A percentile compares a stretch with the other conserved stretches of the same genome.
Conservation (phyloP, 2,888 invertebrate species). For the Agonopterix alstromeriana region DNA sequence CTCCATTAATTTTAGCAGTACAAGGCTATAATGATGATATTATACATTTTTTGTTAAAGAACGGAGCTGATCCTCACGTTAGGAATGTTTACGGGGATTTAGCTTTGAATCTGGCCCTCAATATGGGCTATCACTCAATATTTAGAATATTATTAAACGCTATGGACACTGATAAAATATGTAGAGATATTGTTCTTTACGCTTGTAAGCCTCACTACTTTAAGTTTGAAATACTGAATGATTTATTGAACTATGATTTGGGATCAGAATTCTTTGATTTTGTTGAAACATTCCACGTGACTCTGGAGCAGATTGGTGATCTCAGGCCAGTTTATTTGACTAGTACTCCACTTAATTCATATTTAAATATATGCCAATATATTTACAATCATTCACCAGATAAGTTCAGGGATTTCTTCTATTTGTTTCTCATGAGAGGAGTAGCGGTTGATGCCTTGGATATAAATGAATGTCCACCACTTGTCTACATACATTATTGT, state of each 20-base stretch:
- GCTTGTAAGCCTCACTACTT: constrained; percentile 66
- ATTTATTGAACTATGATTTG: constrained; percentile 49
- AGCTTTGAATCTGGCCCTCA: constrained; percentile 53
- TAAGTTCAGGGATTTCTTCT: constrained; percentile 53
- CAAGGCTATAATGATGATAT: constrained; percentile 43
- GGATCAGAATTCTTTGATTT: constrained; percentile 59
- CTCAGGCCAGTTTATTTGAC: constrained; percentile 36
- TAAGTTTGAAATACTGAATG: constrained; percentile 53
- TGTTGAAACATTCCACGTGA: constrained; percentile 39
- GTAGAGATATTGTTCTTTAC: constrained; percentile 43
- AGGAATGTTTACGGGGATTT: constrained; percentile 41
- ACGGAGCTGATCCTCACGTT: constrained; percentile 58
- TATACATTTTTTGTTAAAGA: constrained; percentile 46
- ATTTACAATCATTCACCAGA: constrained; percentile 48
- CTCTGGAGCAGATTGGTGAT: constrained; percentile 37
- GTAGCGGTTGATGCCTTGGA: constrained; percentile 51
- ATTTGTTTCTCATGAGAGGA: constrained; percentile 56
- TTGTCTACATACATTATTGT: constrained; percentile 57
- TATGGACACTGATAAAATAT: constrained; percentile 40
- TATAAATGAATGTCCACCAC: constrained; percentile 58
- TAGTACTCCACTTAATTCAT: constrained; percentile 57
- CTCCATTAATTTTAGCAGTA: constrained; percentile 51
- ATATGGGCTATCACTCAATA: constrained; percentile 35
- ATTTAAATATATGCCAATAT: constrained; percentile 59
- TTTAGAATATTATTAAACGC: constrained; percentile 46